These are phyloP conservation scores for Sebastes aleutianus DNA, from an alignment of 2,797 vertebrate genomes.

Conservation along the genomic window DNA sequence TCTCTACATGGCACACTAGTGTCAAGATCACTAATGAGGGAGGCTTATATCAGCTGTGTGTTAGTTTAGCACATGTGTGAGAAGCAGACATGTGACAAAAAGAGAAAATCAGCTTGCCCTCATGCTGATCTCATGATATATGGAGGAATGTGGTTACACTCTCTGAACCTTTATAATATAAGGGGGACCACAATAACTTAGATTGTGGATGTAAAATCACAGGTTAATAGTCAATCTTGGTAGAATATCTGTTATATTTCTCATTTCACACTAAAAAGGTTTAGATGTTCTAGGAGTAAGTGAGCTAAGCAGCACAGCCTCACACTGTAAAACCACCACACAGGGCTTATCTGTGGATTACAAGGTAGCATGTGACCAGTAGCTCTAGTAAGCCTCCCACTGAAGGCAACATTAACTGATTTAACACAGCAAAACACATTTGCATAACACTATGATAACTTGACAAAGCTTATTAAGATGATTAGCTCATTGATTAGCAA, in stretches of 20 bases:
- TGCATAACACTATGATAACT: neutral
- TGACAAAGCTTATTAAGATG: too few relatives aligned
- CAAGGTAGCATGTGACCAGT: constrained; percentile 69
- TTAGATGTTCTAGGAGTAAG: neutral
- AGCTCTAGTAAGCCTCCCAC: constrained; percentile 35
- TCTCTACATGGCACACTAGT: neutral
- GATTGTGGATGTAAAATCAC: neutral
- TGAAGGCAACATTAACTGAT: neutral
- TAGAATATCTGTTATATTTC: neutral
- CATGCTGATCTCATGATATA: constrained; percentile 54
- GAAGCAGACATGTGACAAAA: constrained; percentile 38
- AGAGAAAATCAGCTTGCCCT: neutral
- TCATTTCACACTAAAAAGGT: neutral
- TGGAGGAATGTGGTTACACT: constrained; percentile 36
- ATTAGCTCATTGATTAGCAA: neutral
- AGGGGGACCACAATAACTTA: rapidly evolving
- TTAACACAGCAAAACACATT: neutral
- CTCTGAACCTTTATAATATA: neutral
- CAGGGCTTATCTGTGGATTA: constrained; percentile 75
- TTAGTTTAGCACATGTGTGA: constrained; percentile 46
- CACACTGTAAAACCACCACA: constrained; percentile 45
- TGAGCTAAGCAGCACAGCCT: constrained; percentile 1
- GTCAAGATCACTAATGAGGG: constrained; percentile 18
- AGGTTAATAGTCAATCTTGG: neutral
- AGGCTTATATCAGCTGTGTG: constrained; percentile 12